These are phyloP conservation scores for Notospermus geniculatus DNA, from an alignment of 1,140 invertebrate genomes.

Conservation along the genomic window DNA sequence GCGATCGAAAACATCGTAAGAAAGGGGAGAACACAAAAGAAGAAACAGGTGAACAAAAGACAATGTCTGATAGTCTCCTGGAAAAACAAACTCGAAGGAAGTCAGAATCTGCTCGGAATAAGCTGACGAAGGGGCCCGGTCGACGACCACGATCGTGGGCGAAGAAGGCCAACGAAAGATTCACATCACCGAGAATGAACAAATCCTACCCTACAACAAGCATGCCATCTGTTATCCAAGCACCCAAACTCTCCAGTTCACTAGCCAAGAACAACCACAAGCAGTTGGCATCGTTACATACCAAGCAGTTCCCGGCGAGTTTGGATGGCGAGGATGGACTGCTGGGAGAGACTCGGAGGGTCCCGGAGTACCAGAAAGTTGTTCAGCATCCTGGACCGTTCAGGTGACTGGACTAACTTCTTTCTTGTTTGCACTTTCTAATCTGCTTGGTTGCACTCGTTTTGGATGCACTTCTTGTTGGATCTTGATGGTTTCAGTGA, in stretches of 20 bases:
- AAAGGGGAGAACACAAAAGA: background rate
- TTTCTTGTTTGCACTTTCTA: too few species aligned
- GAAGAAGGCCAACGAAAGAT: background rate
- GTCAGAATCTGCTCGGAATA: background rate
- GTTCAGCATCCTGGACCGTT: background rate
- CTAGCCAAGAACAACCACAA: background rate
- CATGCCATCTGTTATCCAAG: background rate
- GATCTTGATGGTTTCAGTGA: too few species aligned
- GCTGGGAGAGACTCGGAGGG: background rate
- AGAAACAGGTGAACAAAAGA: too few species aligned
- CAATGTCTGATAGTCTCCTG: too few species aligned
- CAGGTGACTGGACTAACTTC: background rate
- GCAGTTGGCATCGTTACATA: background rate
- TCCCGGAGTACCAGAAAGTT: slow-evolving; percentile 4
- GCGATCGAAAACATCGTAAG: background rate
- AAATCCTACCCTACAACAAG: background rate
- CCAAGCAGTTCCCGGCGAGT: background rate
- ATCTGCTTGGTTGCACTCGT: too few species aligned
- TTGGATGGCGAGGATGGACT: background rate
- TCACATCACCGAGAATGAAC: slow-evolving; percentile 2
- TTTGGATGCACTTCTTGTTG: too few species aligned
- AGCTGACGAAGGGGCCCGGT: background rate
- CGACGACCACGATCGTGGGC: background rate
- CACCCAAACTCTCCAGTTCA: background rate
- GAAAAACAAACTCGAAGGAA: background rate